These are phyloP conservation scores for Frieseomelitta varia DNA, from an alignment of 1,140 invertebrate genomes.

Conservation along the genomic window DNA sequence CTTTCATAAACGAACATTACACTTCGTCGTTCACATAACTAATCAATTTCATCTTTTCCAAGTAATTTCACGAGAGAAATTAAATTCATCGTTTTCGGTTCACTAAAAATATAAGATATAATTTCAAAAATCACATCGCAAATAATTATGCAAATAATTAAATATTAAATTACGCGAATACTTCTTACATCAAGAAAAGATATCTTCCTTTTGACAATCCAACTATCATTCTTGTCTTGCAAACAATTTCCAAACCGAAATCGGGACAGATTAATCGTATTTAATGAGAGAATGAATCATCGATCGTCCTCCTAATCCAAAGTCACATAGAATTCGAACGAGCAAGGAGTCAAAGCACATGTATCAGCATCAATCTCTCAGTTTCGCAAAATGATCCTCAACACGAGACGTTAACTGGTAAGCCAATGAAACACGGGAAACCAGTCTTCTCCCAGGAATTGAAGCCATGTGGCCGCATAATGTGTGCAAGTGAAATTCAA, in stretches of 20 bases:
- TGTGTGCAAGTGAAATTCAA: constrained; percentile 59
- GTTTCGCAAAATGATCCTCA: constrained; percentile 44
- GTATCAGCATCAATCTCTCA: constrained; percentile 28
- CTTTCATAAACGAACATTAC: not conserved
- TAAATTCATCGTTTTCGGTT: not conserved
- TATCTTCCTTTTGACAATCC: constrained; percentile 16
- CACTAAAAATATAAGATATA: not conserved
- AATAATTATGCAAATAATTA: not conserved
- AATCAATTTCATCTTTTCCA: not conserved
- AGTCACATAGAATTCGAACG: constrained; percentile 46
- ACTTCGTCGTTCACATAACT: not conserved
- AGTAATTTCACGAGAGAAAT: not conserved
- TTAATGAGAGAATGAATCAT: constrained; percentile 55
- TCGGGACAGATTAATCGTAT: constrained; percentile 17
- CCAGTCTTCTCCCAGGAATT: constrained; percentile 45
- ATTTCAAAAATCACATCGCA: not conserved
- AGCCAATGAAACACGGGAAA: not conserved
- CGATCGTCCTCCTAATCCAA: constrained; percentile 47
- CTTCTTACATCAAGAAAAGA: not conserved
- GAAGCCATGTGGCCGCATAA: constrained; percentile 57
- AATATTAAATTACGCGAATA: not conserved
- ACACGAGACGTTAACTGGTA: constrained; percentile 12
- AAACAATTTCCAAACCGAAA: not conserved
- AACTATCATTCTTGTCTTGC: not conserved
- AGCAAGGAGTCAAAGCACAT: not conserved